Evolutionary conservation across 2,888 invertebrate species (phyloP), one percentile per base, ranked within the genome.

Genomic region (Melieria omissa): DNA sequence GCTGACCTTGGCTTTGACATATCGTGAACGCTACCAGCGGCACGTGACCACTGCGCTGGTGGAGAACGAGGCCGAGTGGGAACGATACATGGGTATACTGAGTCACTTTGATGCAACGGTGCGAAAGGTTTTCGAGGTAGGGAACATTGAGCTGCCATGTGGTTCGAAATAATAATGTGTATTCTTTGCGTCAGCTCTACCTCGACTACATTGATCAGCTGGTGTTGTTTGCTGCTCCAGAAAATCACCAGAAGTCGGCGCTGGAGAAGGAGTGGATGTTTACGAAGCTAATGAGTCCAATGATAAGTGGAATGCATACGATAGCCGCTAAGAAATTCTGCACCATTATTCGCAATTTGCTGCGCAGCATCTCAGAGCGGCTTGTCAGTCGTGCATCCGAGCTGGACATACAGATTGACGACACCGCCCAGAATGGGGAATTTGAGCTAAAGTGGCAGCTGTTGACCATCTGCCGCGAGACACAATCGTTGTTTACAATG

Each of bases 251-350:
- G 74, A 95, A 96, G 84, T 91, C 92, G 79, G 89, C 92, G 29
- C 89, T 97, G 73, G 94, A 95, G 84, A 93, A 93, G 73, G 97
- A 97, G 86, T 97, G 96, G 96, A 89, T 90, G 76, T 97, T 97
- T 88, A 93, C 94, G 0, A 93, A 93, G 81, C 88, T 91, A 2
- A 92, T 95, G 67, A 93, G 93, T 77, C 90, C 91, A n/a, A 91
- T 93, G 86, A 92, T 95, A 77, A 89, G 90, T 9, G 91, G 92
- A 69, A 95, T 94, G 77, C 92, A 92, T 78, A 89, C 90, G 42
- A 88, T 93, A 67, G 93, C 95, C 60, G 93, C 93, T 0, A 89
- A 90, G 63, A 92, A 92, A 75, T 96, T 96, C 88, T 93, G 94
- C 91, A 81, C 83, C 62, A 89, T 90, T 72, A 86, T 89, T 63